A percentile compares a stretch with the other conserved stretches of the same genome.
Conservation (phyloP, 2,888 invertebrate genomes). For the Dynastes hyllus region DNA sequence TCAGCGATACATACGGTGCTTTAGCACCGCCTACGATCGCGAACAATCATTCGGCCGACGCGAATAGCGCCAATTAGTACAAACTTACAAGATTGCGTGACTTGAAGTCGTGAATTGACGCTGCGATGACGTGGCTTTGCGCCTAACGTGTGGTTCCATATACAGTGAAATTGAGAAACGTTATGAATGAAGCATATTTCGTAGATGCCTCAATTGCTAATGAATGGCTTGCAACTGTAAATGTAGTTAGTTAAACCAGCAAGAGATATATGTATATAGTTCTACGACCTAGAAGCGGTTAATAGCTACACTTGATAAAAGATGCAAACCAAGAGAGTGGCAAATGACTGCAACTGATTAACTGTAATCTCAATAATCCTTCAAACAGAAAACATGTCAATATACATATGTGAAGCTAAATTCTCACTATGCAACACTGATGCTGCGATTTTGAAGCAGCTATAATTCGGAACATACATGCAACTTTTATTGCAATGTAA, state of each 20-base stretch:
- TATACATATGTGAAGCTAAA: too few relatives aligned
- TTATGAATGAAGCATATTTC: conserved; percentile 29
- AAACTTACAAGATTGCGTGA: conserved; percentile 52
- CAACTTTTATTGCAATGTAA: too few relatives aligned
- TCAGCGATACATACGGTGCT: conserved; percentile 49
- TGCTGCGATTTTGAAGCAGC: too few relatives aligned
- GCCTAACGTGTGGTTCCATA: conserved; percentile 6
- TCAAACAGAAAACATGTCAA: too few relatives aligned
- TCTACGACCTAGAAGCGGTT: background rate
- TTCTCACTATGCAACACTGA: too few relatives aligned
- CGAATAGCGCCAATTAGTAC: conserved; percentile 54
- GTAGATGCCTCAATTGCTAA: conserved; percentile 8
- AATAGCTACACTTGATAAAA: background rate
- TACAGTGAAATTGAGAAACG: conserved; percentile 16
- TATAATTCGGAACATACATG: too few relatives aligned
- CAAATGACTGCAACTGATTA: too few relatives aligned
- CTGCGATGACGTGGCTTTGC: conserved; percentile 20
- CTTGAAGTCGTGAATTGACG: conserved; percentile 47
- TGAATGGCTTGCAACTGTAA: conserved; percentile 21
- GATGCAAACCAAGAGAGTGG: too few relatives aligned
- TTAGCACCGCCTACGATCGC: conserved; percentile 51
- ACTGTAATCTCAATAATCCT: too few relatives aligned
- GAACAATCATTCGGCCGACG: conserved; percentile 52
- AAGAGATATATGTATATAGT: background rate
- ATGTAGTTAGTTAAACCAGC: background rate